Base-by-base conservation (phyloP, 1,140 invertebrate species). In the Drosophila kanapiae region DNA sequence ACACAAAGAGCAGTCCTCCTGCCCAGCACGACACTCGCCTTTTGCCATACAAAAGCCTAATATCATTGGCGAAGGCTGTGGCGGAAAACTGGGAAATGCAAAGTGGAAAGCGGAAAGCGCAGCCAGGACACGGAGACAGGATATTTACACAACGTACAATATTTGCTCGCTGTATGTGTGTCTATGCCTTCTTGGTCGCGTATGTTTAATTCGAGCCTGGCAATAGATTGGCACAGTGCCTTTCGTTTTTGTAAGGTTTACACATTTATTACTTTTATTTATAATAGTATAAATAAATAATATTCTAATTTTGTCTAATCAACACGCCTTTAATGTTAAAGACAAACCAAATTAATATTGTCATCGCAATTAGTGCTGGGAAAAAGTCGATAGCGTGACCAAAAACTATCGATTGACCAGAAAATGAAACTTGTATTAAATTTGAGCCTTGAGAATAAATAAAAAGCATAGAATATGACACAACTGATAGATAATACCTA, bases 141-240 rank as follows among this genome's bases (percentile, higher is more conserved):
- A 90, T 88, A 88, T 88, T 88, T 88, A 90, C 75, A 90, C 81
- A 85, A 62, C 60, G 57, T 72, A 51, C 58, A 64, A 88, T 90
- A 88, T 88, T 88, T 88, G 85, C 85, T 74, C 84, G 62, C 53
- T 64, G 51, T 60, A 45, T 64, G 23, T 33, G 48, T 6, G 10
- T 68, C 33, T 81, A n/a, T 42, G 62, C 57, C 38, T 62, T 31
- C 59, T 23, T 47, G 33, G 23, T 6, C 74, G 35, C 29, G 18
- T 72, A 45, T 82, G 47, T 70, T 74, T 80, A 81, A 88, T 78
- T 72, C 62, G 65, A 80, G 62, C 23, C 45, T 14, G 69, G 77
- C 60, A 65, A 79, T 77, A 54, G 63, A 80, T 78, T 61, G 45
- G 13, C 40, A 85, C 76, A 85, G 71, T 80, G 29, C 43, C 37